phyloP scores from a whole-genome alignment of 2,888 invertebrate species.

The Agrotis exclamationis region DNA sequence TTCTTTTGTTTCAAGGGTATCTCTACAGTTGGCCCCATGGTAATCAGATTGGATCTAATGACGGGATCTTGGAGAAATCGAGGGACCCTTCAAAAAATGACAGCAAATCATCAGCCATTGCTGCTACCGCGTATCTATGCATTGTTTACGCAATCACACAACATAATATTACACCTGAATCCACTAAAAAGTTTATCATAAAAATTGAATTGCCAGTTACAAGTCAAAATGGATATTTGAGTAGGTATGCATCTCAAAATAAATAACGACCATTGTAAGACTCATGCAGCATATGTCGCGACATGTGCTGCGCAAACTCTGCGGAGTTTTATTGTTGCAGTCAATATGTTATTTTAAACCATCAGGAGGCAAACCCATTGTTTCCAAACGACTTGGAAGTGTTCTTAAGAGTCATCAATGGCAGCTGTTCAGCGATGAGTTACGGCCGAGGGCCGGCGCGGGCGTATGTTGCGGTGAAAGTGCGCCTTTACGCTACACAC shows the following conservation, averaged over 20 bases:
- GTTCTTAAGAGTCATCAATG: slow-evolving; percentile 68
- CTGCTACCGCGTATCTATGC: no score
- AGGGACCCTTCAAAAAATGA: no score
- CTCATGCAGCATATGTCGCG: slow-evolving; percentile 25
- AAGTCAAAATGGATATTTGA: slow-evolving; percentile 6
- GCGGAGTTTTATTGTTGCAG: slow-evolving; percentile 30
- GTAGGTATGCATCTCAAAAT: slow-evolving; percentile 1
- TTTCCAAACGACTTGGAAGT: slow-evolving; percentile 60
- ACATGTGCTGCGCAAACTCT: slow-evolving; percentile 42
- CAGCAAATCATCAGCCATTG: no score
- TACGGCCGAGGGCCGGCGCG: slow-evolving; percentile 68
- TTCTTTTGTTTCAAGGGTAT: no score
- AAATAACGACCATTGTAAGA: slow-evolving; percentile 7
- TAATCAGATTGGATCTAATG: no score
- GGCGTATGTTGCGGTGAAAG: slow-evolving; percentile 74
- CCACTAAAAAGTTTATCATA: no score
- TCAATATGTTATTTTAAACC: slow-evolving; percentile 61
- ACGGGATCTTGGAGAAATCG: no score
- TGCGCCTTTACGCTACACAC: slow-evolving; percentile 65
- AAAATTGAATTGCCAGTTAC: slow-evolving; percentile 18
- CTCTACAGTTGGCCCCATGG: no score
- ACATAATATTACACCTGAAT: no score
- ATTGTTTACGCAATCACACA: no score
- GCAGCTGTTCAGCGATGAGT: slow-evolving; percentile 70
- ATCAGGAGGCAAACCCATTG: slow-evolving; percentile 55